These are phyloP conservation scores for Sphaeramia orbicularis DNA, from an alignment of 2,797 vertebrate species.

Conservation along the genomic window DNA sequence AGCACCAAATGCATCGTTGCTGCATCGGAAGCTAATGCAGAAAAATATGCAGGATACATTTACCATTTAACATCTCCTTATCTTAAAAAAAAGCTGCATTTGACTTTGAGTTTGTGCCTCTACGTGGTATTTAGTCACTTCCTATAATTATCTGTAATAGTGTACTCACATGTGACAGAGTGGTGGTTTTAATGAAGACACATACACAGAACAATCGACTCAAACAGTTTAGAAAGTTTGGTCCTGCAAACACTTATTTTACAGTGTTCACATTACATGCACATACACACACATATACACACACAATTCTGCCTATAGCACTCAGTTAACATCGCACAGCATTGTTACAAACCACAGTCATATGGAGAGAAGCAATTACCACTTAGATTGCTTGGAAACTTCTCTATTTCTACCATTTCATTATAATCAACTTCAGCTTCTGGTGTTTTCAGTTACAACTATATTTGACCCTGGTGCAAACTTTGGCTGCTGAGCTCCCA, in stretches of 20 bases:
- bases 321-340: slow-evolving; percentile 19
- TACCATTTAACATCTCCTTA: not conserved
- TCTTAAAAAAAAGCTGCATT: not conserved
- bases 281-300: slow-evolving; percentile 49
- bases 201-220: slow-evolving; percentile 59
- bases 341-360: slow-evolving; percentile 26
- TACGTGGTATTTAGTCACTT: not conserved
- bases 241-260: slow-evolving; percentile 63
- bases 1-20: not conserved
- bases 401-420: slow-evolving; percentile 32
- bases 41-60: not conserved
- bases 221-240: slow-evolving; percentile 65
- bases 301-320: not conserved
- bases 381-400: slow-evolving; percentile 11
- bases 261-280: slow-evolving; percentile 56
- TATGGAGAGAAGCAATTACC: slow-evolving; percentile 12
- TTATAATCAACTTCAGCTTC: slow-evolving; percentile 2
- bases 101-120: not conserved
- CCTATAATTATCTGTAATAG: slow-evolving; percentile 8
- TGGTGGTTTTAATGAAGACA: slow-evolving; percentile 66
- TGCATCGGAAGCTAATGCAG: not conserved
- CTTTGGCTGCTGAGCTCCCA: slow-evolving; percentile 34
- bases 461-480: slow-evolving; percentile 17
- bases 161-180: slow-evolving; percentile 18
- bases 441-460: slow-evolving; percentile 19